Percentiles rank a stretch among this genome's conserved stretches.
Evolutionary conservation across 2,888 invertebrate species (phyloP).

Genomic region (Dolichopus griseipennis): DNA sequence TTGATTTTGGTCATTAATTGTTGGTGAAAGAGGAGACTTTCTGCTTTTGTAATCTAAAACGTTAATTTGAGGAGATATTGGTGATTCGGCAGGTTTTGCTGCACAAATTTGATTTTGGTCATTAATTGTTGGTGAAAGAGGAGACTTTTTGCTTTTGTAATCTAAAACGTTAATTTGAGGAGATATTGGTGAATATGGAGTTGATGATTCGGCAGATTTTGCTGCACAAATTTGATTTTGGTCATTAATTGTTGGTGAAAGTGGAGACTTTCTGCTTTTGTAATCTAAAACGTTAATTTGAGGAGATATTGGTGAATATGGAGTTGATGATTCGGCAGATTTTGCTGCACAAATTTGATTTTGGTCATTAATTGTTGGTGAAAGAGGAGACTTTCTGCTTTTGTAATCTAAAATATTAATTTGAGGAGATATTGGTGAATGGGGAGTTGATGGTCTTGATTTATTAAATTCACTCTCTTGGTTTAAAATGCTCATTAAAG

Average conservation of each 20-base stretch:
- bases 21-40: background rate
- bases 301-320: background rate
- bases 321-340: too few species aligned
- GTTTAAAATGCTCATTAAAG: slow-evolving; percentile 36
- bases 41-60: slow-evolving; percentile 11
- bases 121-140: background rate
- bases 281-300: slow-evolving; percentile 12
- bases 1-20: background rate
- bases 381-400: background rate
- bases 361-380: background rate
- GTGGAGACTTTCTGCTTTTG: slow-evolving; percentile 8
- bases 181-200: background rate
- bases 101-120: background rate
- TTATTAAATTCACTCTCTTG: slow-evolving; percentile 27
- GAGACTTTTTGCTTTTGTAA: slow-evolving; percentile 11
- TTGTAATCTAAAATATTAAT: slow-evolving; percentile 12
- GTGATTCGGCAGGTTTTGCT: background rate
- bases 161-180: slow-evolving; percentile 11
- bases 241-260: background rate
- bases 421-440: slow-evolving; percentile 10
- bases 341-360: background rate
- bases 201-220: too few species aligned
- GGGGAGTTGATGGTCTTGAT: background rate
- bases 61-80: slow-evolving; percentile 10
- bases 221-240: background rate